phyloP scores from a whole-genome alignment of 2,797 vertebrate species.

The Melanotaenia parkinsoni region DNA sequence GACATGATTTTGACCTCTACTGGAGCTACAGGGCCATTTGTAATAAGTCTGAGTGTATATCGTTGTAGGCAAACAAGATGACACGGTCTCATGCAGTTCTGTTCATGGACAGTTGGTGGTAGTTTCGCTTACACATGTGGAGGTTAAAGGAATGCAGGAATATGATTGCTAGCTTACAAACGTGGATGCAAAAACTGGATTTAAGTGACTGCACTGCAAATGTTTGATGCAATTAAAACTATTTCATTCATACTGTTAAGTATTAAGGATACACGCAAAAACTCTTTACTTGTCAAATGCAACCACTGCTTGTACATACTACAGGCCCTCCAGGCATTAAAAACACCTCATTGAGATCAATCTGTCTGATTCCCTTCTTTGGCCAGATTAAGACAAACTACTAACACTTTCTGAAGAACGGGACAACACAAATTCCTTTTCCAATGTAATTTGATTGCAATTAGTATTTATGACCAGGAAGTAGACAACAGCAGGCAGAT shows the following conservation, averaged over 20 bases:
- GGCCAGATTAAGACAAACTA: background rate
- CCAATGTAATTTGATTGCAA: slow-evolving; percentile 15
- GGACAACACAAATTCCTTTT: background rate
- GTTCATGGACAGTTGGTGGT: background rate
- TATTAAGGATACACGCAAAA: background rate
- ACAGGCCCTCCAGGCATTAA: background rate
- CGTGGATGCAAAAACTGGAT: too few relatives aligned
- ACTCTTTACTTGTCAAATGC: background rate
- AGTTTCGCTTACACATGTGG: background rate
- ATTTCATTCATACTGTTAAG: too few relatives aligned
- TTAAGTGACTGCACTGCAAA: too few relatives aligned
- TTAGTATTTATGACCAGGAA: slow-evolving; percentile 23
- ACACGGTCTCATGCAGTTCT: background rate
- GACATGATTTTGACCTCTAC: background rate
- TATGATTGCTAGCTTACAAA: too few relatives aligned
- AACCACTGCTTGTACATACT: background rate
- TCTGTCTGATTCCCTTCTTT: slow-evolving; percentile 17
- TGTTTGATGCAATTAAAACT: too few relatives aligned
- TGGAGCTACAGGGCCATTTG: background rate
- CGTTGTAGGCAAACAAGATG: background rate
- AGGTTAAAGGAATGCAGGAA: too few relatives aligned
- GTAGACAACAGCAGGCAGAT: slow-evolving; percentile 32
- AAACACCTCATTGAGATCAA: slow-evolving; percentile 1
- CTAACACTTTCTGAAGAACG: background rate
- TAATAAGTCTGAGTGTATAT: background rate